Base-by-base conservation (phyloP, 2,113 vertebrate species). In the Cygnus atratus region DNA sequence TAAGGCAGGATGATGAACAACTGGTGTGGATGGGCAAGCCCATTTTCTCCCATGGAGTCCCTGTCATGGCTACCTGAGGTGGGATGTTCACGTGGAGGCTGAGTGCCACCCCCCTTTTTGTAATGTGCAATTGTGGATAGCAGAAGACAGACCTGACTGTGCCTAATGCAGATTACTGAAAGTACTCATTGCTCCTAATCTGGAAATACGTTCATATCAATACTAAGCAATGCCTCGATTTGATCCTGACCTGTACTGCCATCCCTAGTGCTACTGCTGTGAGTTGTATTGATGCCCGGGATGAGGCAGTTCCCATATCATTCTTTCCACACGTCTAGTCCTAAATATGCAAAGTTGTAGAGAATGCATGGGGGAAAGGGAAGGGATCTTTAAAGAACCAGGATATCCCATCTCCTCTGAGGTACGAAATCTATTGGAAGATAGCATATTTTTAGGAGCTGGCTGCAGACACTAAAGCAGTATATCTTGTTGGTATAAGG, bases 401-500 rank as follows among this genome's bases (percentile, higher is more conserved):
- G 43, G 10, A 39, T 71, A 63, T 78, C 62, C 66, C 62, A 50
- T 76, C 58, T 78, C 75, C 7, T 65, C 75, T 55, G 83, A 77
- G 73, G 35, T 67, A 78, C 46, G 80, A 96, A 94, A 95, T 80
- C 85, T 92, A 54, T 88, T 44, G 57, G 80, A 85, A 97, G 92
- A 84, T 25, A 90, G 87, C 81, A 88, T 79, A 95, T 96, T 97
- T 97, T 98, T 97, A 97, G 96, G 92, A 97, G 70, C 83, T 89
- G 88, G 81, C 92, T 97, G 92, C 91, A 95, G 93, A 95, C 90
- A 62, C 65, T 90, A 90, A 80, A 95, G 92, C 95, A 94, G 94
- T 96, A 93, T 96, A 96, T 97, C 97, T 97, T 94, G 26, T 84
- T 96, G 90, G 89, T 93, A 92, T 96, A 96, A 97, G 96, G 95